Percentiles rank a stretch among this genome's conserved stretches.
Evolutionary conservation across 1,140 invertebrate species (phyloP).

Genomic region (Aphaenogaster floridana): DNA sequence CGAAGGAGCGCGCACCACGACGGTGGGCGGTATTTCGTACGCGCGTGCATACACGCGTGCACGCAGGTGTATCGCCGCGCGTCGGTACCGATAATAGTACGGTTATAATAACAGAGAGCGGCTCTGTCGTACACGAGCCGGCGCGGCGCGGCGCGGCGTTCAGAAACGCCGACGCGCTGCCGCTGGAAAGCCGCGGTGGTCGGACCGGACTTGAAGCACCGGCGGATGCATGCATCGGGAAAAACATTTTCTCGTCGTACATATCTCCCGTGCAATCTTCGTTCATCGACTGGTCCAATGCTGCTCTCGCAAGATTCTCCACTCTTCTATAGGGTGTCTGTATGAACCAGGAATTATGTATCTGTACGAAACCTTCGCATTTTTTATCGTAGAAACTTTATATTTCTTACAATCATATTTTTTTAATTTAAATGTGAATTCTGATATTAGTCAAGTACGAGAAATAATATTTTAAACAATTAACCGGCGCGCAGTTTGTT

Average conservation of each 20-base stretch:
- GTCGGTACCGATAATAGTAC: conserved; percentile 75
- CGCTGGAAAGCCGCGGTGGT: conserved; percentile 45
- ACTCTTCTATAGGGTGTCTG: neutral
- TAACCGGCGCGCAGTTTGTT: no score
- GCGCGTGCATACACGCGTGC: conserved; percentile 22
- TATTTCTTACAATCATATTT: neutral
- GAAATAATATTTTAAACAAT: conserved; percentile 2
- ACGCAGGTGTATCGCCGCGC: conserved; percentile 64
- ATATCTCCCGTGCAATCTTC: conserved; percentile 25
- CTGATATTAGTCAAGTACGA: no score
- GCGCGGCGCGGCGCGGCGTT: conserved; percentile 17
- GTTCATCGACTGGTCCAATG: neutral
- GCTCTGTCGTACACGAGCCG: conserved; percentile 26
- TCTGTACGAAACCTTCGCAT: neutral
- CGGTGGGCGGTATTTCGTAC: conserved; percentile 58
- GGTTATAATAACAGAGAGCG: conserved; percentile 78
- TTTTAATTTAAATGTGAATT: neutral
- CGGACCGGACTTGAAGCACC: conserved; percentile 42
- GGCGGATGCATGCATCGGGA: conserved; percentile 25
- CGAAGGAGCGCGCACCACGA: conserved; percentile 44
- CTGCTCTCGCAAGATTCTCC: neutral
- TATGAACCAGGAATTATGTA: neutral
- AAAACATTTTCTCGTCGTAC: conserved; percentile 43
- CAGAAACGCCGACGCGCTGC: conserved; percentile 49
- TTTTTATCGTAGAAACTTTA: no score